phyloP scores from a whole-genome alignment of 2,888 invertebrate genomes.

The Cephalotes varians region DNA sequence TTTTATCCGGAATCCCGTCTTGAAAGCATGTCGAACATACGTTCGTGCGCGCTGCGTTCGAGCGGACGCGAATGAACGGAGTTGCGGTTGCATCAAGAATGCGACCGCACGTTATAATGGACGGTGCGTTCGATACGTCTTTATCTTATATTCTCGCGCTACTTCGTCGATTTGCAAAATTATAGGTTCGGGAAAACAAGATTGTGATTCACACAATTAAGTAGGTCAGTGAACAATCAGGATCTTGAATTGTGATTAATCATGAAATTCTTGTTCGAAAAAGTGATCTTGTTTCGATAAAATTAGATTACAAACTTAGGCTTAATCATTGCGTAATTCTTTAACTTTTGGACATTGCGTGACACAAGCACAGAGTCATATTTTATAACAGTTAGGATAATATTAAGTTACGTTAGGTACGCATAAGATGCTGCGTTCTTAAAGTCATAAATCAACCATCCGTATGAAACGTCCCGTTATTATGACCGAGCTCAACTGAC shows the following conservation, averaged over 20 bases:
- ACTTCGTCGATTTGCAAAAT: conserved; percentile 21
- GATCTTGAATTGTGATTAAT: too few relatives aligned
- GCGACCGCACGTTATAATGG: conserved; percentile 17
- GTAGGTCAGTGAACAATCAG: too few relatives aligned
- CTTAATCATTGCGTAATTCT: background rate
- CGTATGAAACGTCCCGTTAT: conserved; percentile 15
- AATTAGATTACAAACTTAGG: background rate
- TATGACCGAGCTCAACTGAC: conserved; percentile 21
- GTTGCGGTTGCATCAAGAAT: conserved; percentile 42
- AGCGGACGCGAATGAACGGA: conserved; percentile 5
- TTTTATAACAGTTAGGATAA: conserved; percentile 24
- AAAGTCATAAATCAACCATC: conserved; percentile 31
- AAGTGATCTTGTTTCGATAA: background rate
- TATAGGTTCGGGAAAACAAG: conserved; percentile 1
- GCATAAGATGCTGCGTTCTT: background rate
- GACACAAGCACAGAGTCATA: background rate
- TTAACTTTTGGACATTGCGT: background rate
- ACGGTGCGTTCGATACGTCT: background rate
- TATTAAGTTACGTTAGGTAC: background rate
- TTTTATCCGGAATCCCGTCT: conserved; percentile 23
- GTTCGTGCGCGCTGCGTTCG: background rate
- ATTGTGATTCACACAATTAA: too few relatives aligned
- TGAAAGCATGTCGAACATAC: conserved; percentile 24
- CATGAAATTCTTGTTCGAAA: background rate
- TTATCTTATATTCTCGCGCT: background rate